Evolutionary conservation across 2,113 vertebrate species (phyloP).

Genomic region (Lonchura striata): DNA sequence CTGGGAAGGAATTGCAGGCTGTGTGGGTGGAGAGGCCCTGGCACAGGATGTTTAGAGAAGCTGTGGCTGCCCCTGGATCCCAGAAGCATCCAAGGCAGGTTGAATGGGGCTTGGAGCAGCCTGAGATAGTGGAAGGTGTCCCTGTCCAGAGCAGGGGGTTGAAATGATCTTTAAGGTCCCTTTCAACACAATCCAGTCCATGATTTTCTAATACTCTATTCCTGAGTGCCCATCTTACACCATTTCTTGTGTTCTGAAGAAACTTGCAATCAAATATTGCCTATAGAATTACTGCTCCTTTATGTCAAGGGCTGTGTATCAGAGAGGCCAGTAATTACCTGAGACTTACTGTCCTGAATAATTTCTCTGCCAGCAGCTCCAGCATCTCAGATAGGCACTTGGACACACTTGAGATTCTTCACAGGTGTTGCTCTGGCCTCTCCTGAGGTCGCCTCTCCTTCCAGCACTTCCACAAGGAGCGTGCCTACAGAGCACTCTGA

Average conservation of each 20-base stretch:
- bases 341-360: not conserved
- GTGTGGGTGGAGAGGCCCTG: rapidly evolving
- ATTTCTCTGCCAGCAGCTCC: not conserved
- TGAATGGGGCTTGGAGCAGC: rapidly evolving
- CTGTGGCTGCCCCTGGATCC: not conserved
- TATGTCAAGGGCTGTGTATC: rapidly evolving
- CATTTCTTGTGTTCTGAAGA: rapidly evolving
- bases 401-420: not conserved
- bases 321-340: not conserved
- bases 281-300: not conserved
- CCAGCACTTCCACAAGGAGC: not conserved
- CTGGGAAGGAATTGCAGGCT: rapidly evolving
- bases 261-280: not conserved
- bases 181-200: not conserved
- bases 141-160: rapidly evolving
- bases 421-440: not conserved
- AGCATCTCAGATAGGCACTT: not conserved
- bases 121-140: not conserved
- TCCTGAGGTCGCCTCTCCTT: not conserved
- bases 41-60: rapidly evolving
- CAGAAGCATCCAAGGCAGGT: rapidly evolving
- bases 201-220: not conserved
- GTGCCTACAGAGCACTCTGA: not conserved
- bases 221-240: too few species aligned
- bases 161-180: not conserved